Evolutionary conservation across 1,140 invertebrate species (phyloP).

Genomic region (Pseudomyrmex flavicornis): DNA sequence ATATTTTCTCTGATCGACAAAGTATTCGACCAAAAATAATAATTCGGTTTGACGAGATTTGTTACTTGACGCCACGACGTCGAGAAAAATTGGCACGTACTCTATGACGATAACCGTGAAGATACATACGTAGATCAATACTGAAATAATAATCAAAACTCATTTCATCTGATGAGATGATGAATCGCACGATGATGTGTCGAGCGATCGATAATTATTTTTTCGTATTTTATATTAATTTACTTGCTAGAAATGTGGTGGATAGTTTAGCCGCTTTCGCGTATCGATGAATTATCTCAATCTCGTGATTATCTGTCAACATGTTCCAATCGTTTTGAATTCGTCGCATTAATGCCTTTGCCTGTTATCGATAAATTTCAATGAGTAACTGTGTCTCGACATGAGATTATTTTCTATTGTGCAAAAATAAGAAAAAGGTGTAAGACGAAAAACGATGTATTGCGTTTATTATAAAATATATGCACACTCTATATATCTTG

Average conservation of each 20-base stretch:
- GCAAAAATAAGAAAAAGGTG: too few relatives aligned
- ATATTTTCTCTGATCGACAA: conserved; percentile 66
- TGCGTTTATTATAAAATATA: too few relatives aligned
- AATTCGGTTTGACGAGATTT: conserved; percentile 1
- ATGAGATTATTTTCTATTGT: too few relatives aligned
- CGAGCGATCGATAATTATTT: too few relatives aligned
- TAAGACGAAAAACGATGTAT: too few relatives aligned
- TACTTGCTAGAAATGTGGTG: conserved; percentile 33
- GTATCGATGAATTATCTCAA: conserved; percentile 33
- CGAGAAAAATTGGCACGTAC: conserved; percentile 19
- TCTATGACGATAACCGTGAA: neutral
- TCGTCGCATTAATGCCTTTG: conserved; percentile 21
- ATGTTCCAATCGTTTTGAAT: conserved; percentile 28
- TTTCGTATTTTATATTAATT: conserved; percentile 1
- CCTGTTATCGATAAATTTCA: neutral
- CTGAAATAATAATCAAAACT: too few relatives aligned
- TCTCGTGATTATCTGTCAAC: conserved; percentile 29
- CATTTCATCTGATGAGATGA: too few relatives aligned
- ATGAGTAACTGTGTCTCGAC: too few relatives aligned
- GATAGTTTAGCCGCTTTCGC: neutral
- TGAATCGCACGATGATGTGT: too few relatives aligned
- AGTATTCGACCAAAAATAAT: conserved; percentile 57
- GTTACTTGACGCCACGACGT: conserved; percentile 14
- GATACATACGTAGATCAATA: neutral
- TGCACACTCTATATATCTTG: too few relatives aligned